Conservation (phyloP, 2,888 invertebrate species). For the Colletes collaris region DNA sequence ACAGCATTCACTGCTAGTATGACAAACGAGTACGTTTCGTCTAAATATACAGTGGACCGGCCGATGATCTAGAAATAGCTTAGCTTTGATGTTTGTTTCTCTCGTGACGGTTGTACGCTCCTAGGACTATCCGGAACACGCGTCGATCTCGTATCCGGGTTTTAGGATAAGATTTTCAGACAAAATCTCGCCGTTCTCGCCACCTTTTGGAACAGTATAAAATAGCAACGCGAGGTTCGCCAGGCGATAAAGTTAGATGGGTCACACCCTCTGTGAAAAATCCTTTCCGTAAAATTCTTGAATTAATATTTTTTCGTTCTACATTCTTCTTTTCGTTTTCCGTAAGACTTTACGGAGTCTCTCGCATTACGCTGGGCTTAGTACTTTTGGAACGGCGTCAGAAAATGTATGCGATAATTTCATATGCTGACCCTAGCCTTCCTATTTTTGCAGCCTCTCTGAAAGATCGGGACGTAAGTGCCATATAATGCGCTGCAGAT, state of each 20-base stretch:
- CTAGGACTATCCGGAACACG: slow-evolving; percentile 22
- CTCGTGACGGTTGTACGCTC: slow-evolving; percentile 47
- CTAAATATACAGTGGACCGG: slow-evolving; percentile 73
- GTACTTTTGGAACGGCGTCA: no score
- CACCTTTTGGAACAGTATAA: no score
- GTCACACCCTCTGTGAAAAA: no score
- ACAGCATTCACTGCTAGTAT: slow-evolving; percentile 57
- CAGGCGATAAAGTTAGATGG: no score
- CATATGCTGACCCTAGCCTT: background rate
- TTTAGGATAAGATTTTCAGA: background rate
- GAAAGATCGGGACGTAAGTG: slow-evolving; percentile 29
- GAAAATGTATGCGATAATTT: slow-evolving; percentile 4
- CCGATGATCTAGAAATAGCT: slow-evolving; percentile 70
- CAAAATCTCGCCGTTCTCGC: background rate
- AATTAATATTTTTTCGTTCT: background rate
- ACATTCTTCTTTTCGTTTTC: background rate
- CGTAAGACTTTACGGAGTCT: background rate
- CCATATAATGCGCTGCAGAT: slow-evolving; percentile 45
- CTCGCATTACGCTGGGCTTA: background rate
- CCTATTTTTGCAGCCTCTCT: slow-evolving; percentile 21
- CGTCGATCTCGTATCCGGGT: slow-evolving; percentile 32
- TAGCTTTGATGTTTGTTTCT: slow-evolving; percentile 65
- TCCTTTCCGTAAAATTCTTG: no score
- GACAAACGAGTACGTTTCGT: slow-evolving; percentile 67
- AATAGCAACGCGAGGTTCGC: no score